Evolutionary conservation across 2,797 vertebrate genomes (phyloP), one percentile per base, ranked within the genome.

Genomic region (Eutrigla gurnardus): DNA sequence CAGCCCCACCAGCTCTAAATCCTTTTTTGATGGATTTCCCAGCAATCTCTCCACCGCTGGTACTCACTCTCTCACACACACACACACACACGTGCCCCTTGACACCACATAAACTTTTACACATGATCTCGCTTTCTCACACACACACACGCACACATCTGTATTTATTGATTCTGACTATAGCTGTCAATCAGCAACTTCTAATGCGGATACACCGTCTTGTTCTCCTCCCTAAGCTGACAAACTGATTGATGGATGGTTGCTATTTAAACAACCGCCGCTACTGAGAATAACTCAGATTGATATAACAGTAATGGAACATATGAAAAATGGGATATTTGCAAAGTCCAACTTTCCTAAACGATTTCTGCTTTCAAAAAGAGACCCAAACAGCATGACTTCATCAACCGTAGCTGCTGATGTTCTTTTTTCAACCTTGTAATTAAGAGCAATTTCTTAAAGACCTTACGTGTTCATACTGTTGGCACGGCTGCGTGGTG

Each of bases 1-100:
- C 83, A 78, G 73, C 84, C 69, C 81, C 89, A 86, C 80, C 80
- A 84, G 81, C 64, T 81, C 78, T 78, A 93, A 95, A 95, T 95
- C 93, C 93, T 70, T 91, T 94, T 95, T 94, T 94, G 91, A 95
- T 94, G 89, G 92, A 86, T 88, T 94, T 93, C 88, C 86, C 89
- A 87, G 85, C 79, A 86, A 78, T 77, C 81, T 79, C 57, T 85
- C 61, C 68, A 79, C 64, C 62, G 63, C 74, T 76, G 73, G 71
- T 3, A 6, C 52, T 13, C 74, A 76, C 52, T 70, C 6, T 13
- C 47, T 8, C 42, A 54, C 32, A 60, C 65, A 33, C 64, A 69
- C 25, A 66, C 65, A 73, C 53, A 47, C 49, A 62, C 42, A 10
- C 66, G 39, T n/a, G 45, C 15, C 18, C 14, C 10, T 39, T 25